A percentile compares a stretch with the other conserved stretches of the same genome.
phyloP scores from a whole-genome alignment of 2,113 vertebrate species.

The Taxidea taxus region DNA sequence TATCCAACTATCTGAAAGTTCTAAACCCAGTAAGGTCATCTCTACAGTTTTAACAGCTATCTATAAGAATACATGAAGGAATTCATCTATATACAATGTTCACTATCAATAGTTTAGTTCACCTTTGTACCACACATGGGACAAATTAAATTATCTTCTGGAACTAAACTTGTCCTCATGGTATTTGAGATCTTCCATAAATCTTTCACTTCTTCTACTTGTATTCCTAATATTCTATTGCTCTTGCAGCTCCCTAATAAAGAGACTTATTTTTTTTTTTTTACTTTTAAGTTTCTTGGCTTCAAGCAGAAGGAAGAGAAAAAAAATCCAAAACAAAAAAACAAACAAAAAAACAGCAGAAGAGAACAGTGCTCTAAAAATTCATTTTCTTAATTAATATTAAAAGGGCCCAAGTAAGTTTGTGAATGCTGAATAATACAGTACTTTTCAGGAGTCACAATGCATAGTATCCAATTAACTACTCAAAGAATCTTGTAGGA shows the following conservation, averaged over 20 bases:
- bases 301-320: not conserved
- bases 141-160: not conserved
- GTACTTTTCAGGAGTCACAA: not conserved
- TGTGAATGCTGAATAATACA: not conserved
- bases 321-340: not conserved
- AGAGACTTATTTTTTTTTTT: not conserved
- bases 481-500: not conserved
- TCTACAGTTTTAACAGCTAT: not conserved
- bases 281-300: not conserved
- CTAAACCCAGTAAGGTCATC: not conserved
- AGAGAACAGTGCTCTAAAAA: not conserved
- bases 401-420: not conserved
- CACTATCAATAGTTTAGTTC: not conserved
- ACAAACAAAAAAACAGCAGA: not conserved
- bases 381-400: not conserved
- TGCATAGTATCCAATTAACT: not conserved
- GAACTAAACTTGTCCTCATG: not conserved
- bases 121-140: not conserved
- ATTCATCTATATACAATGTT: not conserved
- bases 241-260: not conserved
- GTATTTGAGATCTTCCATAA: not conserved
- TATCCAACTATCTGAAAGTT: not conserved
- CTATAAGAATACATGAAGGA: not conserved
- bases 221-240: not conserved
- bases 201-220: not conserved